Evolutionary conservation across 2,797 vertebrate genomes (phyloP), one percentile per base, ranked within the genome.

Genomic region (Sebastes nivosus): DNA sequence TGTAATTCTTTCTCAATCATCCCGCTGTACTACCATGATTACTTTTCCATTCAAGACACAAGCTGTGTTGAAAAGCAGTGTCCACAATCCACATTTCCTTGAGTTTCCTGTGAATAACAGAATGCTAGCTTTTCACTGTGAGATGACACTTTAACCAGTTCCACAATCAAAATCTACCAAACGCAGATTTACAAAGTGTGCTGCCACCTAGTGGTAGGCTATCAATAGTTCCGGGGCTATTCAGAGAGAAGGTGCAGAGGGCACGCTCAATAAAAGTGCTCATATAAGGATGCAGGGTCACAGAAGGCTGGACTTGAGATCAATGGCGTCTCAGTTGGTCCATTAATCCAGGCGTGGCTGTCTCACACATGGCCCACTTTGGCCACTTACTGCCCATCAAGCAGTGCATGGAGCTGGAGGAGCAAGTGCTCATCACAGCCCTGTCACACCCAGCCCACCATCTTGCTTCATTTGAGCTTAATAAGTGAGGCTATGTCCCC

Each of bases 371-470:
- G 74, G 71, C 76, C 74, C 76, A 91, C 88, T 94, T 90, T 86
- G 84, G 87, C 82, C 78, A 84, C 84, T 95, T 90, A 89, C 36
- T 59, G 75, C 72, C 82, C 85, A 83, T 87, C 83, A 85, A 85
- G 79, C 77, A 52, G 85, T 14, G 64, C 89, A 80, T 91, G 88
- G 80, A 79, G 87, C 71, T 65, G 77, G 59, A 88, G 74, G 46
- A 78, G 77, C 38, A 58, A 82, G 82, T 42, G 65, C 81, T 92
- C 83, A 91, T 91, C 91, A 84, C 70, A 38, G 77, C 70, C 67
- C 25, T 67, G 63, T 85, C 81, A 80, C 81, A 82, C 72, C 75
- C 76, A 79, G 79, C 75, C 57, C 57, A 58, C 34, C 71, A 66
- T 66, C 34, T 30, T 29, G 46, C 76, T 78, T 83, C 72, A 58